Conservation (phyloP, 2,113 vertebrate genomes). For the Arizona elegans region DNA sequence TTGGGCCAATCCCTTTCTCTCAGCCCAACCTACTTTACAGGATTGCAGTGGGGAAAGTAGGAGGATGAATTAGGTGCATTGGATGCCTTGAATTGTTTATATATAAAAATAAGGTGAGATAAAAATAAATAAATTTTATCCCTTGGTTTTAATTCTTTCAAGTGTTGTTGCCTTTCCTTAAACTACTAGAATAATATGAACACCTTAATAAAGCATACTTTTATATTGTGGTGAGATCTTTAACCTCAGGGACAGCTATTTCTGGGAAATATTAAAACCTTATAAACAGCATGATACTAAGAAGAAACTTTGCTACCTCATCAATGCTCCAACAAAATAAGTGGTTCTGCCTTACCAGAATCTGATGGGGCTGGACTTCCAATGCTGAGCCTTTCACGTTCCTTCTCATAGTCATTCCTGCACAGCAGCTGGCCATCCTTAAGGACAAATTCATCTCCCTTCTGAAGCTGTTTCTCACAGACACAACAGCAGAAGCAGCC, state of each 20-base stretch:
- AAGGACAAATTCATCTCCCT: conserved; percentile 91
- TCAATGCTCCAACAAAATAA: background rate
- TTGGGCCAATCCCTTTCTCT: too few relatives aligned
- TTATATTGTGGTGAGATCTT: background rate
- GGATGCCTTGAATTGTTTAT: too few relatives aligned
- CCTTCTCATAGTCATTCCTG: conserved; percentile 87
- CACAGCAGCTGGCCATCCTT: conserved; percentile 91
- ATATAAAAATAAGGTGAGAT: too few relatives aligned
- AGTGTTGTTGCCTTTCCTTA: background rate
- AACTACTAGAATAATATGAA: background rate
- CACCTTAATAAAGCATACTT: background rate
- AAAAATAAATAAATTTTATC: background rate
- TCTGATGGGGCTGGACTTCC: conserved; percentile 84
- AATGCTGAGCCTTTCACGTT: conserved; percentile 76
- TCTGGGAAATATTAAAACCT: background rate
- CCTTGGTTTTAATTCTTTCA: background rate
- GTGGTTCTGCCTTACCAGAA: conserved; percentile 77
- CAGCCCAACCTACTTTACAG: too few relatives aligned
- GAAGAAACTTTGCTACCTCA: background rate
- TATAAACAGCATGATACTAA: background rate
- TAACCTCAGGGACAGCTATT: background rate
- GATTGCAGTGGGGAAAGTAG: too few relatives aligned
- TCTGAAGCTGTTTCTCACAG: conserved; percentile 89
- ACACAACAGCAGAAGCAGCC: conserved; percentile 93
- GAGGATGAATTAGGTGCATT: too few relatives aligned